A percentile compares a stretch with the other conserved stretches of the same genome.
Evolutionary conservation across 2,888 invertebrate genomes (phyloP).

Genomic region (Esperia sulphurella): DNA sequence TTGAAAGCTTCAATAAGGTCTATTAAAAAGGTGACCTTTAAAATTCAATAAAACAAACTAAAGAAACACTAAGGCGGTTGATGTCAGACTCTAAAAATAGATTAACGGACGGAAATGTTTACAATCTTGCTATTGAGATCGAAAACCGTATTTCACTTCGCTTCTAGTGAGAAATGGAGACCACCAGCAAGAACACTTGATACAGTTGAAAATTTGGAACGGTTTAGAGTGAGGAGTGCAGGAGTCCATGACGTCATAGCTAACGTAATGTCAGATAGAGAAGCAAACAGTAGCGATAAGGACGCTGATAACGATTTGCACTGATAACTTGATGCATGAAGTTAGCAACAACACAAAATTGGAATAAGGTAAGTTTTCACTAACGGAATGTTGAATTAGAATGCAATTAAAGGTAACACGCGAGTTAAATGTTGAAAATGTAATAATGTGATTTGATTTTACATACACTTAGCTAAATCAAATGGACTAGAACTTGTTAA

Average conservation of each 20-base stretch:
- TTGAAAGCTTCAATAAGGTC: background rate
- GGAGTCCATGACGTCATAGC: conserved; percentile 46
- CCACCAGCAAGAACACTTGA: conserved; percentile 6
- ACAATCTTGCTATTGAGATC: conserved; percentile 51
- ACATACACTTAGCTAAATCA: too few species aligned
- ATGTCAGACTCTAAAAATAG: conserved; percentile 68
- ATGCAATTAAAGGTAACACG: background rate
- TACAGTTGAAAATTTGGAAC: background rate
- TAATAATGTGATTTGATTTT: background rate
- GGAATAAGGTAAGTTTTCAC: too few species aligned
- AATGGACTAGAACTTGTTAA: too few species aligned
- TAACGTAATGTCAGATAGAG: conserved; percentile 61
- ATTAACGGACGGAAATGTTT: conserved; percentile 59
- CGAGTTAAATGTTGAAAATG: background rate
- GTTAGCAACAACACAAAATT: conserved; percentile 1
- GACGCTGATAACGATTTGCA: conserved; percentile 59
- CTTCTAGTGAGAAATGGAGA: conserved; percentile 12
- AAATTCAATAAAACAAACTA: conserved; percentile 41
- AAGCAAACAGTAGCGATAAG: conserved; percentile 71
- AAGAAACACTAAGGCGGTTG: conserved; percentile 47
- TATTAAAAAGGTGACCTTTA: conserved; percentile 14
- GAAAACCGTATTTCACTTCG: conserved; percentile 26
- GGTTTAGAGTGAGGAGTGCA: conserved; percentile 4
- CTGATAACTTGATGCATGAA: conserved; percentile 45
- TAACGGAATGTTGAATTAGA: too few species aligned